Evolutionary conservation across 2,888 invertebrate genomes (phyloP), one percentile per base, ranked within the genome.

Genomic region (Nephrotoma flavescens): DNA sequence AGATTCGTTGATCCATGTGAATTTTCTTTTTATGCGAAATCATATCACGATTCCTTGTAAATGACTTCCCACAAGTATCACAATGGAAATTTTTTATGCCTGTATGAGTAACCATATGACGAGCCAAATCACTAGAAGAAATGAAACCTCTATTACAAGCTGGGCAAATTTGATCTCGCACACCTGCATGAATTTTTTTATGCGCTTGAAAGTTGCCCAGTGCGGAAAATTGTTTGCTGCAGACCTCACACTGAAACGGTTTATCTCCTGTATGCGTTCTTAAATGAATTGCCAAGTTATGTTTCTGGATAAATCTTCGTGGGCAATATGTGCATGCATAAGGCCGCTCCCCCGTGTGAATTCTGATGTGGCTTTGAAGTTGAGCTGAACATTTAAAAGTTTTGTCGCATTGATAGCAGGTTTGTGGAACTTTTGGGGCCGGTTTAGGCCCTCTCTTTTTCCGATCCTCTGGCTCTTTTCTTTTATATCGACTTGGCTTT

Each of bases 241-340:
- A 94, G 6, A 94, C 92, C 89, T 94, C 94, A 90, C 94, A 94
- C 87, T 94, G 94, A 88, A 93, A 94, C 0, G 94, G 94, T 87
- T 93, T 93, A 86, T 93, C 94, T 0, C 91, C 91, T 0, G 94
- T 94, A 88, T 94, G 94, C 0, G 93, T 92, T 3, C 94, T 91
- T 31, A 93, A 90, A 88, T 94, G 94, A 87, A 94, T 93, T 4
- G 93, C 93, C 0, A 94, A 90, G 89, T 94, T 94, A 88, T 94
- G 94, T 89, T 94, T 94, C 88, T 94, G 94, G 0, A 94, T 93
- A 88, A 94, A 94, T 6, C 93, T 90, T 12, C 93, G 92, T 0
- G 93, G 92, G 87, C 94, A 94, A 88, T 93, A 94, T 88, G 91
- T 92, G 88, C 94, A 94, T 0, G 90, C 90, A 89, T 92, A 94